Evolutionary conservation across 2,797 vertebrate species (phyloP).

Genomic region (Acanthurus lineatus): DNA sequence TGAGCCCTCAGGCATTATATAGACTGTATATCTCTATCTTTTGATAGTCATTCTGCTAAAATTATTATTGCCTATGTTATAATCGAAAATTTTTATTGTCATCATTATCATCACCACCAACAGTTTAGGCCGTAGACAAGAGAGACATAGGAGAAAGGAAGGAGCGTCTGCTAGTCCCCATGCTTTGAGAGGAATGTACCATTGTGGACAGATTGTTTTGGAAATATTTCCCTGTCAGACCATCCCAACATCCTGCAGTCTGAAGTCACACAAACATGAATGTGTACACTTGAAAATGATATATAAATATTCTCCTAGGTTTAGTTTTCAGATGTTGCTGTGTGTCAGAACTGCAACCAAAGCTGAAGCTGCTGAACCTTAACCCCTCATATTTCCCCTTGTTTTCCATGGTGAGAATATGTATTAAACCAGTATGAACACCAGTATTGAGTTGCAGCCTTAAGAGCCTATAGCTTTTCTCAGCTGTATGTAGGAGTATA

Average conservation of each 20-base stretch:
- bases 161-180: slow-evolving; percentile 14
- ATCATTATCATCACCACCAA: slow-evolving; percentile 61
- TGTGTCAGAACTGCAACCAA: slow-evolving; percentile 17
- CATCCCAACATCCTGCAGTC: slow-evolving; percentile 25
- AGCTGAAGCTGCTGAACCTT: slow-evolving; percentile 49
- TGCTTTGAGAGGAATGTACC: slow-evolving; percentile 19
- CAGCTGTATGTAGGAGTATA: slow-evolving; percentile 54
- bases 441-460: slow-evolving; percentile 71
- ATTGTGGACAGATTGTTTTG: slow-evolving; percentile 24
- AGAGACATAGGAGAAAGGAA: background rate
- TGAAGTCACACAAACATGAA: slow-evolving; percentile 29
- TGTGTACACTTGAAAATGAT: slow-evolving; percentile 15
- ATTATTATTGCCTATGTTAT: background rate
- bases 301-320: slow-evolving; percentile 24
- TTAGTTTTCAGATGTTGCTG: slow-evolving; percentile 29
- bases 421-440: slow-evolving; percentile 67
- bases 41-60: slow-evolving; percentile 10
- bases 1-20: background rate
- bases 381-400: slow-evolving; percentile 42
- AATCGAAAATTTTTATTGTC: slow-evolving; percentile 33
- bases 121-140: slow-evolving; percentile 19
- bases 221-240: slow-evolving; percentile 39
- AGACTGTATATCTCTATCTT: background rate
- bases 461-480: slow-evolving; percentile 61
- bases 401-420: slow-evolving; percentile 59